Evolutionary conservation across 2,888 invertebrate genomes (phyloP).

Genomic region (Cheilosia grossa): DNA sequence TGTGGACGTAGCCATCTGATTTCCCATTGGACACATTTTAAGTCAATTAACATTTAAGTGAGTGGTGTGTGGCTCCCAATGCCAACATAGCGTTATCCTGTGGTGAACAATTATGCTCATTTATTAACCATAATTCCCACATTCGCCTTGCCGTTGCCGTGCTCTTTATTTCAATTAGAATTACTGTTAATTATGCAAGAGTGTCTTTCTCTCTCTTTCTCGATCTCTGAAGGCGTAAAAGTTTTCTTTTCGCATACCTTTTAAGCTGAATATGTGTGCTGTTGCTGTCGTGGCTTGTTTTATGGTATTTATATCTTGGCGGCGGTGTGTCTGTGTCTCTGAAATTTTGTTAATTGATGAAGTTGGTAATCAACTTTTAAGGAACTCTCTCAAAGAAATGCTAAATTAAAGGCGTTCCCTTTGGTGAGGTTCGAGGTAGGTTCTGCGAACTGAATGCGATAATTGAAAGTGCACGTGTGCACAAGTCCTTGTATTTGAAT

Average conservation of each 20-base stretch:
- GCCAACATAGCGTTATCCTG: conserved; percentile 51
- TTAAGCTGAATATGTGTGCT: neutral
- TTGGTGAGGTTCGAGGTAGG: neutral
- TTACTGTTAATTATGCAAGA: conserved; percentile 62
- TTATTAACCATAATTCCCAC: conserved; percentile 55
- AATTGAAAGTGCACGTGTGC: neutral
- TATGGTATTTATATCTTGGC: neutral
- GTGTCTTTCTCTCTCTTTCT: conserved; percentile 19
- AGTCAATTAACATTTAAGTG: conserved; percentile 35
- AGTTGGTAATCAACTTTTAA: conserved; percentile 50
- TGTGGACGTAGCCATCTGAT: conserved; percentile 12
- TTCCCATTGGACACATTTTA: conserved; percentile 28
- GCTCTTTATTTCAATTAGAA: conserved; percentile 67
- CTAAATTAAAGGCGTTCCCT: conserved; percentile 13
- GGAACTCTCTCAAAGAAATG: conserved; percentile 38
- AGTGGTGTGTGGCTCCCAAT: conserved; percentile 25
- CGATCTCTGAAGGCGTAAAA: conserved; percentile 48
- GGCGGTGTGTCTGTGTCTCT: neutral
- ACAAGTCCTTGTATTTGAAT: no score
- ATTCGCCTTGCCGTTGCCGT: conserved; percentile 2
- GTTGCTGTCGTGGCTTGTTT: no score
- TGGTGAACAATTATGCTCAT: conserved; percentile 68
- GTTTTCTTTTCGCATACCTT: conserved; percentile 50
- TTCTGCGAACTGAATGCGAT: neutral
- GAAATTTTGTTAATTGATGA: conserved; percentile 23